Evolutionary conservation across 2,797 vertebrate species (phyloP), one percentile per base, ranked within the genome.

Genomic region (Falco biarmicus): DNA sequence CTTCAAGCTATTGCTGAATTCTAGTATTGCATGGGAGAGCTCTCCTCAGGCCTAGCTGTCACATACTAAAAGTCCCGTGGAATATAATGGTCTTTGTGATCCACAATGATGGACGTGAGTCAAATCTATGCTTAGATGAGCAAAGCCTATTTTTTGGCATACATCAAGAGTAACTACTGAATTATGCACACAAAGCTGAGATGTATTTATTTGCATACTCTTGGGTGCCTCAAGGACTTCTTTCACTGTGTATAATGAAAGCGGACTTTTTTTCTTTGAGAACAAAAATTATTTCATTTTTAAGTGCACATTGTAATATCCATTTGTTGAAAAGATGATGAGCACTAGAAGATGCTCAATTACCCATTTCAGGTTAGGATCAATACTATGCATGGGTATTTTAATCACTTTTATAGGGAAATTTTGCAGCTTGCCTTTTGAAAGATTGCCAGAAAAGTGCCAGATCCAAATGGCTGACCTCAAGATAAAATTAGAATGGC

Each of bases 401-500:
- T 87, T 76, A 50, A 54, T 88, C 14, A 29, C 25, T 83, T 70
- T 37, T 73, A 31, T 50, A 60, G 21, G 53, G 45, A 75, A 75
- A 57, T 6, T 37, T 76, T 90, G 32, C 45, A 57, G 13, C 71
- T 86, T 86, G 53, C 2, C 48, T 73, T 89, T 83, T 78, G 75
- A 80, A 92, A 29, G 25, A n/a, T 47, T 89, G 81, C 78, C 81
- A 90, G 75, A 48, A 64, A 96, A 94, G 15, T 88, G 61, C 47
- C 87, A 91, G 69, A 70, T 89, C 39, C 73, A 86, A 95, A 86
- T 73, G 69, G 48, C 81, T 88, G 89, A 78, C 39, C 31, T 94
- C 82, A 86, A 75, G 31, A 79, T 84, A 91, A 96, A 96, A 91
- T 91, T 84, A 79, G 87, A 83, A 71, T 7, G 10, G 17, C 50